phyloP scores from a whole-genome alignment of 2,113 vertebrate species.

The Zosterops pallidus region DNA sequence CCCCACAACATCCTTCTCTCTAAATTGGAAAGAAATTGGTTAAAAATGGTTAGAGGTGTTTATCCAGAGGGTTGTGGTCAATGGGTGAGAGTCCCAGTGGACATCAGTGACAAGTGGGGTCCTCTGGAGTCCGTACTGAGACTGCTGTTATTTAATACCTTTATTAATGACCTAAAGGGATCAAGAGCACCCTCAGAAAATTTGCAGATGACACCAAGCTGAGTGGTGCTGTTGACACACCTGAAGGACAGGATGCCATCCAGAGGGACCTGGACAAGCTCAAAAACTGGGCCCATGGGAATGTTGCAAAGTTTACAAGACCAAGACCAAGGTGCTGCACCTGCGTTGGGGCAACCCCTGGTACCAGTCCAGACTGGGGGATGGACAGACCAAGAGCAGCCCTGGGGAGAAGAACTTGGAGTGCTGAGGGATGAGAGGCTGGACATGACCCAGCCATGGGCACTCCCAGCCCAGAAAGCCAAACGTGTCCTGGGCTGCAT shows the following conservation, averaged over 20 bases:
- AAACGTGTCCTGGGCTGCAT: background rate
- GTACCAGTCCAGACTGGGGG: background rate
- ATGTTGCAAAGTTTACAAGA: background rate
- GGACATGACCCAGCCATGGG: background rate
- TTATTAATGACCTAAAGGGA: background rate
- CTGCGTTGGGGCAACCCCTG: fast-evolving
- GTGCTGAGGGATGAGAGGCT: background rate
- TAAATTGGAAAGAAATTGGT: background rate
- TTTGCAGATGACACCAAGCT: background rate
- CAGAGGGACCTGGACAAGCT: background rate
- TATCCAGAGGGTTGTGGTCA: background rate
- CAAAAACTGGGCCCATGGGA: fast-evolving
- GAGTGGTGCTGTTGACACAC: background rate
- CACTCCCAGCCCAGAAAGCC: background rate
- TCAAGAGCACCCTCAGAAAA: background rate
- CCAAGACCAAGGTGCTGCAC: background rate
- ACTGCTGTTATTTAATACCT: background rate
- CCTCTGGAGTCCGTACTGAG: fast-evolving
- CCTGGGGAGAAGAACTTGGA: fast-evolving
- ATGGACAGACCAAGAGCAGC: background rate
- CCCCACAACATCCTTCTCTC: background rate
- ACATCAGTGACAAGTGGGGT: background rate
- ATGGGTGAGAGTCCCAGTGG: background rate
- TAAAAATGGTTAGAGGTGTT: background rate
- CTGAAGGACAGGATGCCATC: background rate